Conservation (phyloP, 2,888 invertebrate species). For the Hydrotaea cyrtoneurina region DNA sequence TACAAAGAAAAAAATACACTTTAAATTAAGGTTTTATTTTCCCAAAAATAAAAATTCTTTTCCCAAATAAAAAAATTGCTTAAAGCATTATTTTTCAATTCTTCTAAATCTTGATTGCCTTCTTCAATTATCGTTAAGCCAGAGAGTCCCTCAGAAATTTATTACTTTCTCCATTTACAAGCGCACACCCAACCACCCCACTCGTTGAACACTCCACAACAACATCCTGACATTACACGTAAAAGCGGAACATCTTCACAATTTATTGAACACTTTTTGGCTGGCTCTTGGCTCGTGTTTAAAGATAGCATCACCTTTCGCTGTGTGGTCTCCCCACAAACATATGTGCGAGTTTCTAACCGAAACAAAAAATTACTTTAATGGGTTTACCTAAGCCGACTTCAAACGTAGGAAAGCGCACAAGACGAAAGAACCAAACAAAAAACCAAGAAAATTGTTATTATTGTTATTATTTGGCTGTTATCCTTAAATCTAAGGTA, state of each 20-base stretch:
- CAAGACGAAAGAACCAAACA: neutral
- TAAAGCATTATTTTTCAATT: constrained; percentile 24
- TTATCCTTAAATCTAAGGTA: constrained; percentile 18
- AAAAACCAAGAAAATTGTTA: constrained; percentile 15
- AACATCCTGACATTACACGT: constrained; percentile 8
- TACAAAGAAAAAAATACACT: too few relatives aligned
- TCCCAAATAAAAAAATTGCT: neutral
- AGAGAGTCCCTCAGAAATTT: constrained; percentile 16
- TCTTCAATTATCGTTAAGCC: constrained; percentile 50
- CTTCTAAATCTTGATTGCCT: constrained; percentile 42
- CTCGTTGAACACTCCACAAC: neutral
- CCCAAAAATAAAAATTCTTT: neutral
- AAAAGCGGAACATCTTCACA: constrained; percentile 32
- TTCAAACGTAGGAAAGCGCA: neutral
- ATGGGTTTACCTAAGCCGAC: constrained; percentile 9
- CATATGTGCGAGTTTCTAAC: constrained; percentile 21
- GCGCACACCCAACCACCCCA: neutral
- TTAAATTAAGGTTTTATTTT: too few relatives aligned
- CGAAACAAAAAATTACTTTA: constrained; percentile 24
- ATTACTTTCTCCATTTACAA: neutral
- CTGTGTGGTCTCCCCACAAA: neutral
- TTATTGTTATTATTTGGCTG: constrained; percentile 32
- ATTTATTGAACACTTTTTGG: constrained; percentile 38
- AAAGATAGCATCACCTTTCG: constrained; percentile 24
- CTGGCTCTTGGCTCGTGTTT: constrained; percentile 4